Evolutionary conservation across 2,797 vertebrate genomes (phyloP).

Genomic region (Pogoniulus pusillus): DNA sequence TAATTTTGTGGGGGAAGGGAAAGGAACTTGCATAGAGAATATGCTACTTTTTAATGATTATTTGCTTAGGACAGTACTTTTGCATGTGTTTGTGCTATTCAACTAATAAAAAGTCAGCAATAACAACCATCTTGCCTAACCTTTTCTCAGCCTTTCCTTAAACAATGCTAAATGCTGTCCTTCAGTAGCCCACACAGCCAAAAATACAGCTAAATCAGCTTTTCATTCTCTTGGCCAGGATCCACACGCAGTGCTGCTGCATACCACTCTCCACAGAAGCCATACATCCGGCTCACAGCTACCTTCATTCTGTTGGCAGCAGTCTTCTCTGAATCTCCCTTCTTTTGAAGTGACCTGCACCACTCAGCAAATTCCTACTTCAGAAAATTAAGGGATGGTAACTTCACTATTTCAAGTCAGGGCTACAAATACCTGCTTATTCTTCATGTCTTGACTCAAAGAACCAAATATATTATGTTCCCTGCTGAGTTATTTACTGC

Average conservation of each 20-base stretch:
- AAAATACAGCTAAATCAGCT: constrained; percentile 44
- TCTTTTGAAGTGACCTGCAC: not conserved
- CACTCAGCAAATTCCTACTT: not conserved
- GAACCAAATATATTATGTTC: fast-evolving
- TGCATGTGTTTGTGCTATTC: not conserved
- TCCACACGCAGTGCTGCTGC: not conserved
- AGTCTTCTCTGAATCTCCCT: not conserved
- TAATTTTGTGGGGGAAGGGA: constrained; percentile 5
- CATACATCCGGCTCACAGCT: fast-evolving
- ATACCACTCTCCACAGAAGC: not conserved
- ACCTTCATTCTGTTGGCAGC: not conserved
- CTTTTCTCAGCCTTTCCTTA: constrained; percentile 8
- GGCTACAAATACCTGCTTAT: not conserved
- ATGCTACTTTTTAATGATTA: not conserved
- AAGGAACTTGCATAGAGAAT: constrained; percentile 40
- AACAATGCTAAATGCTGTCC: constrained; percentile 5
- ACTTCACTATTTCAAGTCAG: not conserved
- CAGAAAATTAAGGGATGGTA: not conserved
- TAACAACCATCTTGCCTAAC: not conserved
- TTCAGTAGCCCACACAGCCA: not conserved
- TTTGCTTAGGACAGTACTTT: constrained; percentile 23
- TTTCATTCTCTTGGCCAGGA: not conserved
- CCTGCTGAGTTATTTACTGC: not conserved
- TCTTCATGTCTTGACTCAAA: not conserved
- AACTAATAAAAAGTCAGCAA: not conserved